Percentiles rank a stretch among this genome's conserved stretches.
Evolutionary conservation across 1,140 invertebrate species (phyloP).

Genomic region (Saxidomus purpurata): DNA sequence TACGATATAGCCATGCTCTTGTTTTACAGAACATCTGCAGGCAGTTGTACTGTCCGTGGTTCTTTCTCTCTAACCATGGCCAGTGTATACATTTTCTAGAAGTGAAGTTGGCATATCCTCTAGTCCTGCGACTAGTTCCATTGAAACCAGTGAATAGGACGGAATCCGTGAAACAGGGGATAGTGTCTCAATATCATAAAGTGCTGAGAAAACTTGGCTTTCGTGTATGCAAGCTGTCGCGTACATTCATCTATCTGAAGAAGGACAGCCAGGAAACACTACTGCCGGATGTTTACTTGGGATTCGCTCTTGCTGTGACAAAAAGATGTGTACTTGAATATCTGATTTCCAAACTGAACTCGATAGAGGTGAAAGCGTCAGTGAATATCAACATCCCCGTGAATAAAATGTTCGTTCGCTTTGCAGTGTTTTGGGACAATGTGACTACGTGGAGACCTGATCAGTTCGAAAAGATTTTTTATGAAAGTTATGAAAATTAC

Average conservation of each 20-base stretch:
- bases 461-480: background rate
- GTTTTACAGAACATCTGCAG: background rate
- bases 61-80: background rate
- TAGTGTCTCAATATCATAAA: background rate
- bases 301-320: background rate
- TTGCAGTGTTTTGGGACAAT: background rate
- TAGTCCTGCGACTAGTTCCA: background rate
- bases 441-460: background rate
- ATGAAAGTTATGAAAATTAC: background rate
- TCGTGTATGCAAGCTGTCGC: background rate
- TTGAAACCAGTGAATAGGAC: background rate
- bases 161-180: background rate
- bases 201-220: background rate
- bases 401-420: background rate
- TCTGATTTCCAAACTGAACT: background rate
- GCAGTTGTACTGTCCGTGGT: background rate
- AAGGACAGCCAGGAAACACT: background rate
- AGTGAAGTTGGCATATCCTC: too few species aligned
- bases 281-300: background rate
- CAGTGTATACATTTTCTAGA: background rate
- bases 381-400: background rate
- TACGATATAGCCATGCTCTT: too few species aligned
- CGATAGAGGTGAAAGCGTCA: background rate
- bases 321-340: background rate
- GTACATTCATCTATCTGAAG: background rate